phyloP scores from a whole-genome alignment of 2,113 vertebrate genomes.

The Chamaea fasciata region DNA sequence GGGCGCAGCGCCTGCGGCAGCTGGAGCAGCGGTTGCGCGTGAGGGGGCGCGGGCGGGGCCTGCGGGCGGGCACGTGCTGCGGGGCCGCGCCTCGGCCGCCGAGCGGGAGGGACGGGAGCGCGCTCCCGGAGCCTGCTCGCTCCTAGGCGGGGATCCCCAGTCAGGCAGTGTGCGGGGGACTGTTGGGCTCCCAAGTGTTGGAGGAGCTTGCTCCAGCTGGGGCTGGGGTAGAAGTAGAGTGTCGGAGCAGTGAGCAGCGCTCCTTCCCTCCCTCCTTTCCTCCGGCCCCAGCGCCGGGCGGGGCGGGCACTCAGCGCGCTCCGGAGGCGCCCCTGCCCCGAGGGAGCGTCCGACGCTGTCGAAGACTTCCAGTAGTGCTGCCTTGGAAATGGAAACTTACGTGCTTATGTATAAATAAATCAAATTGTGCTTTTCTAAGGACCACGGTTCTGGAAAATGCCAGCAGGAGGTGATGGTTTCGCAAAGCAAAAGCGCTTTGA shows the following conservation, averaged over 20 bases:
- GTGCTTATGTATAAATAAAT: neutral
- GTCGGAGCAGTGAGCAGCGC: rapidly evolving
- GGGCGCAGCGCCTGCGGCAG: constrained; percentile 30
- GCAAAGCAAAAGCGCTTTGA: neutral
- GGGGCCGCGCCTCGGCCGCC: neutral
- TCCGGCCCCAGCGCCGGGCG: neutral
- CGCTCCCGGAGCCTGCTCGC: rapidly evolving
- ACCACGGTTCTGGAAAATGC: neutral
- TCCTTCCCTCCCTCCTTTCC: too few relatives aligned
- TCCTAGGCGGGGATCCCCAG: rapidly evolving
- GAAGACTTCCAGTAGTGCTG: rapidly evolving
- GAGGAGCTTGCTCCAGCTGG: rapidly evolving
- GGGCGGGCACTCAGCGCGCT: neutral
- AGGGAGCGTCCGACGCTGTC: rapidly evolving
- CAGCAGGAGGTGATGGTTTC: neutral
- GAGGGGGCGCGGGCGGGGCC: neutral
- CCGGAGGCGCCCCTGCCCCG: rapidly evolving
- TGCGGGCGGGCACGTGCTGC: neutral
- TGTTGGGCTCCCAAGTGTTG: rapidly evolving
- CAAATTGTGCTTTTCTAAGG: neutral
- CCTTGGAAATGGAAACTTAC: rapidly evolving
- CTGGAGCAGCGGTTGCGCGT: constrained; percentile 55
- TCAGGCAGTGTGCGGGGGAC: rapidly evolving
- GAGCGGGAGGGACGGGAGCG: rapidly evolving
- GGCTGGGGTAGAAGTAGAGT: rapidly evolving